Conservation (phyloP, 2,888 invertebrate genomes). For the Dilophus febrilis region DNA sequence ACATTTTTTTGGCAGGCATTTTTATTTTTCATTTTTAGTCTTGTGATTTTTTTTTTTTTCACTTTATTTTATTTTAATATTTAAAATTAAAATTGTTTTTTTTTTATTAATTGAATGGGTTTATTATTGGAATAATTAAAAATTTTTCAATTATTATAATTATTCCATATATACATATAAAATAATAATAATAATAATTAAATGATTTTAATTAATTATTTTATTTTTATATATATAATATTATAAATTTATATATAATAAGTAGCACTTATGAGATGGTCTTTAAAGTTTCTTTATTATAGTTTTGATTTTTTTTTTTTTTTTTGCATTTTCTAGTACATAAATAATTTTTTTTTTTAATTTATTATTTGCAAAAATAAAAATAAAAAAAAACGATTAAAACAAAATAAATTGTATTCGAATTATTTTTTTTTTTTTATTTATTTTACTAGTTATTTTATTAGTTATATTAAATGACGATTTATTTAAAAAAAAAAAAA, state of each 20-base stretch:
- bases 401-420: too few species aligned
- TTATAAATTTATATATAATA: constrained; percentile 16
- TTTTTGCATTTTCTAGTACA: neutral
- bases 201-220: neutral
- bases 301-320: neutral
- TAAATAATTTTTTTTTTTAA: neutral
- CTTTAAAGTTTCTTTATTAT: constrained; percentile 17
- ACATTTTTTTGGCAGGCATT: too few species aligned
- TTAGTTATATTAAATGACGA: constrained; percentile 3
- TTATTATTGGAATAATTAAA: too few species aligned
- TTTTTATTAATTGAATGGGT: too few species aligned
- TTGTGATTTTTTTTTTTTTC: too few species aligned
- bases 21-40: too few species aligned
- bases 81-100: too few species aligned
- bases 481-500: neutral
- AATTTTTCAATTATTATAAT: too few species aligned
- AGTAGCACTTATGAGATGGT: constrained; percentile 34
- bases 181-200: constrained; percentile 1
- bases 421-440: constrained; percentile 7
- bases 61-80: too few species aligned
- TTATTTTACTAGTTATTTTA: constrained; percentile 3
- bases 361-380: constrained; percentile 4
- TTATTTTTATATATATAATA: constrained; percentile 15
- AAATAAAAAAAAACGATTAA: too few species aligned
- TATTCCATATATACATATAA: too few species aligned